Evolutionary conservation across 2,888 invertebrate species (phyloP).

Genomic region (Harpagoxenus sublaevis): DNA sequence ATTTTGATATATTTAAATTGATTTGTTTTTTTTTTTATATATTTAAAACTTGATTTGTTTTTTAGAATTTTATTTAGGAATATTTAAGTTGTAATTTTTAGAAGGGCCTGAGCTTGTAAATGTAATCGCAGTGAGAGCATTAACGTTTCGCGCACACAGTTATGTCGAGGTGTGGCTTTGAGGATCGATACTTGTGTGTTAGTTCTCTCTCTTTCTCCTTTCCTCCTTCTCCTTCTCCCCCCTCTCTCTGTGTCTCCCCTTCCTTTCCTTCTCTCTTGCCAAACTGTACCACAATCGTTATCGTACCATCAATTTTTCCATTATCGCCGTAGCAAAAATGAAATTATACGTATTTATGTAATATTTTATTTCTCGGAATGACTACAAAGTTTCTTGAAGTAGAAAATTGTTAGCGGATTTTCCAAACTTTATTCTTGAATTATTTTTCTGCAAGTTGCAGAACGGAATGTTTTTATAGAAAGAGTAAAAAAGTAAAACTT

Average conservation of each 20-base stretch:
- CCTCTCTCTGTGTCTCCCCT: background rate
- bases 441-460: background rate
- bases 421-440: background rate
- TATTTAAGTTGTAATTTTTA: slow-evolving; percentile 16
- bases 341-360: background rate
- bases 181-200: slow-evolving; percentile 78
- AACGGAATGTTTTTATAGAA: background rate
- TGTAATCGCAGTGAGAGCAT: slow-evolving; percentile 61
- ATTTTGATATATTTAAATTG: background rate
- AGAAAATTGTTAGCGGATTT: background rate
- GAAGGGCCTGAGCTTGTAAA: background rate
- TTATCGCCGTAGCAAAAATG: background rate
- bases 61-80: background rate
- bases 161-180: slow-evolving; percentile 79
- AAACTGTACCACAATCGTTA: background rate
- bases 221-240: background rate
- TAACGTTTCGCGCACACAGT: slow-evolving; percentile 41
- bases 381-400: background rate
- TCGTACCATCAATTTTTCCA: background rate
- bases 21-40: background rate
- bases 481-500: slow-evolving; percentile 49
- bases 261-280: background rate
- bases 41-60: background rate
- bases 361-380: background rate
- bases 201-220: slow-evolving; percentile 52